Evolutionary conservation across 2,113 vertebrate species (phyloP).

Genomic region (Elephas maximus): DNA sequence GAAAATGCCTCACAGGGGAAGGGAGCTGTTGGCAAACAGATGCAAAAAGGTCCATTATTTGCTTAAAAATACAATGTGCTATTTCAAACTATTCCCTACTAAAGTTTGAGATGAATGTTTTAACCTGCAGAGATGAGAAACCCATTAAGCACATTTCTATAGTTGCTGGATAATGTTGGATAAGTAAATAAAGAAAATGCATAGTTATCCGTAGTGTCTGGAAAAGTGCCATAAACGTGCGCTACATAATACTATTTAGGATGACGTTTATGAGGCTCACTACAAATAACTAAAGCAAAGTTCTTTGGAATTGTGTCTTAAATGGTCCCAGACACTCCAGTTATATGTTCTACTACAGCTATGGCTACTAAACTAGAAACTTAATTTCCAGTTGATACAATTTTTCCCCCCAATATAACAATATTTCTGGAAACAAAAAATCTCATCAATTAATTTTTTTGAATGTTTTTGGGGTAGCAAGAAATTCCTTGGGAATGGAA

Average conservation of each 20-base stretch:
- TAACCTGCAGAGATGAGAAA: slow-evolving; percentile 8
- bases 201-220: background rate
- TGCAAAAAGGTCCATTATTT: too few species aligned
- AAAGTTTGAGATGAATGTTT: slow-evolving; percentile 4
- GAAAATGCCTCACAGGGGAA: too few species aligned
- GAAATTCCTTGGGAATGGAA: background rate
- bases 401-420: background rate
- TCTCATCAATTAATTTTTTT: slow-evolving; percentile 51
- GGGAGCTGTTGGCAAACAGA: too few species aligned
- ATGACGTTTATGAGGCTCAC: background rate
- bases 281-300: background rate
- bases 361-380: background rate
- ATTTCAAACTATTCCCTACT: slow-evolving; percentile 40
- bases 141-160: background rate
- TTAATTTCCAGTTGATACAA: background rate
- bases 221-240: background rate
- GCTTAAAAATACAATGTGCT: background rate
- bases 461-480: slow-evolving; percentile 26
- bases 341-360: background rate
- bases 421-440: slow-evolving; percentile 16
- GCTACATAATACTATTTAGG: background rate
- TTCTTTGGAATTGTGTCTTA: background rate
- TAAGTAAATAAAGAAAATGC: background rate
- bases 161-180: background rate
- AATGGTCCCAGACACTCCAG: background rate